Evolutionary conservation across 1,140 invertebrate species (phyloP).

Genomic region (Amyelois transitella): DNA sequence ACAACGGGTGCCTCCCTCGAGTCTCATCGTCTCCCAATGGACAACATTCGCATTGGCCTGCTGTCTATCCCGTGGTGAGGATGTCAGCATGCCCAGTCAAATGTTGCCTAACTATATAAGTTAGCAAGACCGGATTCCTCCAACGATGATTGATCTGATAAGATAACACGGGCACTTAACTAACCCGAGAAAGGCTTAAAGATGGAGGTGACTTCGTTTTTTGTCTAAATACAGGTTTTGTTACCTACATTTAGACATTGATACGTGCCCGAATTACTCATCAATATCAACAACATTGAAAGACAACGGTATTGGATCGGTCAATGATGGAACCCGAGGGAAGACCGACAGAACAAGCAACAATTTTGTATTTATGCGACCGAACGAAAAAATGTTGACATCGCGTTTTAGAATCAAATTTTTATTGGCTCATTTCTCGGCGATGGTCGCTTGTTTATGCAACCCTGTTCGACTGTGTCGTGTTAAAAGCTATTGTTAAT

Average conservation of each 20-base stretch:
- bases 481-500: too few species aligned
- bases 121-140: background rate
- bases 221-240: too few species aligned
- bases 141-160: background rate
- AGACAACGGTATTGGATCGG: background rate
- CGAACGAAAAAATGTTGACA: background rate
- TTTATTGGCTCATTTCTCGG: background rate
- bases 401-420: background rate
- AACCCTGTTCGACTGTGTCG: too few species aligned
- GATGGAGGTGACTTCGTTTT: too few species aligned
- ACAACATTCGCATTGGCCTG: background rate
- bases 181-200: background rate
- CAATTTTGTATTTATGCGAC: background rate
- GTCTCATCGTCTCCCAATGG: background rate
- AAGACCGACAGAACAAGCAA: background rate
- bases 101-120: background rate
- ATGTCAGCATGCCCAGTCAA: background rate
- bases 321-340: background rate
- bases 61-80: background rate
- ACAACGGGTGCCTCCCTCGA: background rate
- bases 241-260: too few species aligned
- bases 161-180: background rate
- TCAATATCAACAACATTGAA: background rate
- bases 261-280: background rate
- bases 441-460: background rate